A percentile compares a stretch with the other conserved stretches of the same genome.
These are phyloP conservation scores for Pterois miles DNA, from an alignment of 2,797 vertebrate species.

Conservation along the genomic window DNA sequence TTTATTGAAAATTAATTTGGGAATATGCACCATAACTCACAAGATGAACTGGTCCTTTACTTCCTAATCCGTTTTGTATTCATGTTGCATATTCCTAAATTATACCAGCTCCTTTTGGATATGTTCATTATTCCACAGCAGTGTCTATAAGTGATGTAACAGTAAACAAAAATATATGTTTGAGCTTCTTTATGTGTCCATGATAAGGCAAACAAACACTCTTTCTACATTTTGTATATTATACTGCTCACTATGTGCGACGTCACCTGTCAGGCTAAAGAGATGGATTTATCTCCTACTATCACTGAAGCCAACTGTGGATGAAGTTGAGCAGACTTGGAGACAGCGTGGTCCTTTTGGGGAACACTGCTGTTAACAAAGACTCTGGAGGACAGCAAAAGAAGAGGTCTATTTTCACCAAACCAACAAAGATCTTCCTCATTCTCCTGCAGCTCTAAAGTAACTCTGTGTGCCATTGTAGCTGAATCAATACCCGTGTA, in stretches of 20 bases:
- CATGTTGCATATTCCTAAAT: too few relatives aligned
- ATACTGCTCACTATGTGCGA: background rate
- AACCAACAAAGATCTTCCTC: conserved; percentile 41
- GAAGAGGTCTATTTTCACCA: background rate
- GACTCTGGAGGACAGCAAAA: conserved; percentile 1
- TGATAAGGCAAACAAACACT: too few relatives aligned
- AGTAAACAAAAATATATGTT: too few relatives aligned
- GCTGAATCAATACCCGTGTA: conserved; percentile 41
- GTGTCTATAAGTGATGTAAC: too few relatives aligned
- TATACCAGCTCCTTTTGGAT: too few relatives aligned
- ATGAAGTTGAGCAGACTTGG: background rate
- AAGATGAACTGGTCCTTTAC: too few relatives aligned
- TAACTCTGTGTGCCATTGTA: conserved; percentile 36
- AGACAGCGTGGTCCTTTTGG: background rate
- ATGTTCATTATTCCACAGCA: too few relatives aligned
- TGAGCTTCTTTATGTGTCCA: too few relatives aligned
- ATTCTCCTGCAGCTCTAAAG: conserved; percentile 41
- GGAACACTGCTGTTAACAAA: background rate
- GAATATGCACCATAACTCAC: too few relatives aligned
- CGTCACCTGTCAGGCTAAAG: background rate
- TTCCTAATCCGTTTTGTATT: too few relatives aligned
- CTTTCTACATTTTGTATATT: too few relatives aligned
- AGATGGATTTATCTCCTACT: background rate
- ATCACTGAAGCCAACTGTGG: background rate
- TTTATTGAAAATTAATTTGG: too few relatives aligned